Evolutionary conservation across 1,140 invertebrate species (phyloP).

Genomic region (Adoxophyes honmai): DNA sequence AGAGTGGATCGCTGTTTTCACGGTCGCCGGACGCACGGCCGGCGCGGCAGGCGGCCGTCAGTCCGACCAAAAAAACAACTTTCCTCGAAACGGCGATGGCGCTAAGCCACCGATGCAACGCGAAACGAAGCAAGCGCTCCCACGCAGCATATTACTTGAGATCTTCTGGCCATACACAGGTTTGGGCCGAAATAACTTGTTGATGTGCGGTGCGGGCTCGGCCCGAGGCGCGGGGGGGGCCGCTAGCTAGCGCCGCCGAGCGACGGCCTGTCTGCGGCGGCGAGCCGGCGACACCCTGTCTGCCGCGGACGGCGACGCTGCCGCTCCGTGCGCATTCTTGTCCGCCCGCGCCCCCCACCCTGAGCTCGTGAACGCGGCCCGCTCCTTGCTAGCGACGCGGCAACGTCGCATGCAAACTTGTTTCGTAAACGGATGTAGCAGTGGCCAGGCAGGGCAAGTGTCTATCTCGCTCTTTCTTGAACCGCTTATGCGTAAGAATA

Average conservation of each 20-base stretch:
- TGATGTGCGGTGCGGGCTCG: slow-evolving; percentile 60
- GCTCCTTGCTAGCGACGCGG: slow-evolving; percentile 45
- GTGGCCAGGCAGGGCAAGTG: slow-evolving; percentile 58
- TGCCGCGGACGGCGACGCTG: slow-evolving; percentile 87
- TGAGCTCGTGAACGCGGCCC: slow-evolving; percentile 53
- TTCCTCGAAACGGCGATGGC: slow-evolving; percentile 75
- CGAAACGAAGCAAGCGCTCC: slow-evolving; percentile 47
- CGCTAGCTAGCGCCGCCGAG: slow-evolving; percentile 76
- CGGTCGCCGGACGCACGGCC: slow-evolving; percentile 61
- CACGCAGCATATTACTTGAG: slow-evolving; percentile 34
- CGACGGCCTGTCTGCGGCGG: slow-evolving; percentile 86
- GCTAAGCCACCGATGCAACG: slow-evolving; percentile 46
- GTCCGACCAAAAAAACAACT: slow-evolving; percentile 71
- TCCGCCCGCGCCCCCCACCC: slow-evolving; percentile 67
- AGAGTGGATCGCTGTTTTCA: slow-evolving; percentile 45
- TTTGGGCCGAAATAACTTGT: slow-evolving; percentile 72
- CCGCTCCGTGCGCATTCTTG: slow-evolving; percentile 78
- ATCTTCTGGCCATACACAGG: slow-evolving; percentile 45
- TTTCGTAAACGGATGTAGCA: slow-evolving; percentile 82
- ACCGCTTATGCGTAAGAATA: slow-evolving; percentile 26
- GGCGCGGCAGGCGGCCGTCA: slow-evolving; percentile 62
- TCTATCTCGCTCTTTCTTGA: slow-evolving; percentile 37
- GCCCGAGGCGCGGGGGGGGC: slow-evolving; percentile 42
- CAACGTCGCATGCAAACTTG: slow-evolving; percentile 80
- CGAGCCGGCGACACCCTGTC: slow-evolving; percentile 93